Evolutionary conservation across 2,888 invertebrate species (phyloP).

Genomic region (Meta bourneti): DNA sequence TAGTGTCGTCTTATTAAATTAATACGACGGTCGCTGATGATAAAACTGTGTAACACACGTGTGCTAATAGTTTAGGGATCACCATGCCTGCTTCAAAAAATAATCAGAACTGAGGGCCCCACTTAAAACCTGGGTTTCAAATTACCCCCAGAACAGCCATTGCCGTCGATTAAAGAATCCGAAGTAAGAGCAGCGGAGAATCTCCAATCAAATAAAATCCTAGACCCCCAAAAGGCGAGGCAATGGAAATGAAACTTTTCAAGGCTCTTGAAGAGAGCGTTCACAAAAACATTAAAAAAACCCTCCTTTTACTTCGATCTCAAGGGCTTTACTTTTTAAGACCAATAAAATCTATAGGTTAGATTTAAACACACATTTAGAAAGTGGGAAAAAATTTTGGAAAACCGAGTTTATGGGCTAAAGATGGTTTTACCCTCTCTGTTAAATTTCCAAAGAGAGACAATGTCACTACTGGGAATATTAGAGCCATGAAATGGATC

Average conservation of each 20-base stretch:
- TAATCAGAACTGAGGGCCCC: background rate
- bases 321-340: slow-evolving; percentile 55
- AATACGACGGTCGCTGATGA: background rate
- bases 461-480: slow-evolving; percentile 68
- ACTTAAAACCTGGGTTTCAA: background rate
- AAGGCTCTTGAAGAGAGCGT: slow-evolving; percentile 14
- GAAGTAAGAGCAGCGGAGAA: background rate
- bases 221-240: slow-evolving; percentile 1
- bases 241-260: slow-evolving; percentile 17
- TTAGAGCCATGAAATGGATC: slow-evolving; percentile 36
- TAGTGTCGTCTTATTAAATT: slow-evolving; percentile 10
- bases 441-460: slow-evolving; percentile 56
- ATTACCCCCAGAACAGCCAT: slow-evolving; percentile 55
- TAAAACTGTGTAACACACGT: background rate
- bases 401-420: slow-evolving; percentile 53
- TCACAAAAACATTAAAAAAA: slow-evolving; percentile 59
- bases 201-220: slow-evolving; percentile 43
- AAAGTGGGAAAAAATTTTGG: slow-evolving; percentile 22
- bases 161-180: slow-evolving; percentile 42
- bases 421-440: slow-evolving; percentile 60
- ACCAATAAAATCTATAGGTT: slow-evolving; percentile 70
- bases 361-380: slow-evolving; percentile 62
- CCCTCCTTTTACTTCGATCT: slow-evolving; percentile 35
- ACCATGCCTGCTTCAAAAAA: background rate
- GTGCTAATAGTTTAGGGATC: background rate